Conservation (phyloP, 2,888 invertebrate genomes). For the Lamellibrachia columna region DNA sequence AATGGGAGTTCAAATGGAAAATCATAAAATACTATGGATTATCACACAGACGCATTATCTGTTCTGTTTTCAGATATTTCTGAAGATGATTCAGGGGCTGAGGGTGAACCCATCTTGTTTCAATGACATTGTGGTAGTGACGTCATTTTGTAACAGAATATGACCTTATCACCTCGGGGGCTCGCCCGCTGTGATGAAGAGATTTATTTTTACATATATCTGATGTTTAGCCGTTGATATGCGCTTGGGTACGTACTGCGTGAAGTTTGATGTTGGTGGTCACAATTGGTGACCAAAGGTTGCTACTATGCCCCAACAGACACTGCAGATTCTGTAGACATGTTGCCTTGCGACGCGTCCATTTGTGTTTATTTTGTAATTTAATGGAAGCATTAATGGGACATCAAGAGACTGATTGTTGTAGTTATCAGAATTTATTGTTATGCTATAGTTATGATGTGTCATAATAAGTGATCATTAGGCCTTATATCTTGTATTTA, state of each 20-base stretch:
- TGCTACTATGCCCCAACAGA: not conserved
- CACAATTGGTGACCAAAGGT: not conserved
- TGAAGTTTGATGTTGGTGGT: not conserved
- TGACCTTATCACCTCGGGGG: not conserved
- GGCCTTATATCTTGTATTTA: too few species aligned
- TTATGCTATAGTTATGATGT: too few species aligned
- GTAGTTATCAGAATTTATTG: too few species aligned
- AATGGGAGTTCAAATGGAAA: not conserved
- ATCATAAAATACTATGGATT: not conserved
- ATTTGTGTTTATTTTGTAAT: not conserved
- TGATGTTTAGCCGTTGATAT: not conserved
- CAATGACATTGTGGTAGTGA: not conserved
- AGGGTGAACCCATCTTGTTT: not conserved
- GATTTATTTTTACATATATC: not conserved
- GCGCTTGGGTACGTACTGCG: not conserved
- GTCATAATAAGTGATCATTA: too few species aligned
- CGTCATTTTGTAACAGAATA: not conserved
- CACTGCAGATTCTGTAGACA: not conserved
- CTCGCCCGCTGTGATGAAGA: not conserved
- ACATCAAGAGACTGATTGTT: not conserved
- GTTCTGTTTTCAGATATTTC: not conserved
- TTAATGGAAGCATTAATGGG: not conserved
- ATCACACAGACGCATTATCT: not conserved
- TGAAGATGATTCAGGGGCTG: not conserved
- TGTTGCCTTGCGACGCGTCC: not conserved